phyloP scores from a whole-genome alignment of 2,888 invertebrate species.

The Sepioteuthis lessoniana region DNA sequence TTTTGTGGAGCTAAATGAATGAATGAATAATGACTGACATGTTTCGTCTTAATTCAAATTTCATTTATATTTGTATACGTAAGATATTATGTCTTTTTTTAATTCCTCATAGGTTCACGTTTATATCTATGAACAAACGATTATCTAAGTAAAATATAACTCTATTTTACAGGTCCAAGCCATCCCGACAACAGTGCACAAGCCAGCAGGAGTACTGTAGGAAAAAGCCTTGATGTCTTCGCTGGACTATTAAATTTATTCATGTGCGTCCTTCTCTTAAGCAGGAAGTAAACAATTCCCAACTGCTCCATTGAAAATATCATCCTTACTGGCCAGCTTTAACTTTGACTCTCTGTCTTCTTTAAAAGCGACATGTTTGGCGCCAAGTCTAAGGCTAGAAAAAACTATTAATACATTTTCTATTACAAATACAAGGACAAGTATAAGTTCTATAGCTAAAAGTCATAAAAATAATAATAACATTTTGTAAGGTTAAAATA shows the following conservation, averaged over 20 bases:
- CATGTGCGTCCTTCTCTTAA: background rate
- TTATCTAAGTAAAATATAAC: too few relatives aligned
- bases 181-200: slow-evolving; percentile 1
- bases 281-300: background rate
- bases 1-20: too few relatives aligned
- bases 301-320: background rate
- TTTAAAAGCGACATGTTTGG: background rate
- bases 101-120: too few relatives aligned
- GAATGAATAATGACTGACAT: too few relatives aligned
- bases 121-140: too few relatives aligned
- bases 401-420: background rate
- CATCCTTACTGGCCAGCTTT: slow-evolving; percentile 33
- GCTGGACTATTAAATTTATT: slow-evolving; percentile 10
- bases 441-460: too few relatives aligned
- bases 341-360: slow-evolving; percentile 33
- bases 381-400: background rate
- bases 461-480: too few relatives aligned
- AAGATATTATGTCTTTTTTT: too few relatives aligned
- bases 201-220: background rate
- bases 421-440: background rate
- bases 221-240: background rate
- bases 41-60: too few relatives aligned
- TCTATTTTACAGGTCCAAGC: background rate
- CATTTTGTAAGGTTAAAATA: too few relatives aligned
- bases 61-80: too few relatives aligned